Percentiles rank a stretch among this genome's conserved stretches.
phyloP scores from a whole-genome alignment of 2,113 vertebrate species.

The Xerus inauris region DNA sequence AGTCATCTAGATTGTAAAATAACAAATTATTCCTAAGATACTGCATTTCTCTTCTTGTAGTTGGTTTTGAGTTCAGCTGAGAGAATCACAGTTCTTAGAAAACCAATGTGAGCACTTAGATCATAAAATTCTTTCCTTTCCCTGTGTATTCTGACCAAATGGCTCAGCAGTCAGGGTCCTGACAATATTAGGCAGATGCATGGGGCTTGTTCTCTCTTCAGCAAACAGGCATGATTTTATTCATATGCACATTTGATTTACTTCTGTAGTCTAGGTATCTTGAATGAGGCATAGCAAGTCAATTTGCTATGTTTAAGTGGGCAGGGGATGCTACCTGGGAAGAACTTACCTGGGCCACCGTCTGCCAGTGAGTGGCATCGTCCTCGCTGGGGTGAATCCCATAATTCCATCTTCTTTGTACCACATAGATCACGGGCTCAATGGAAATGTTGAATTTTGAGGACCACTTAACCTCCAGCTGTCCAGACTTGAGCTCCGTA shows the following conservation, averaged over 20 bases:
- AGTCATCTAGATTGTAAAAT: rapidly evolving
- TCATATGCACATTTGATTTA: rapidly evolving
- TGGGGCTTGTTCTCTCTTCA: background rate
- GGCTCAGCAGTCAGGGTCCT: background rate
- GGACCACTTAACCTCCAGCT: conserved; percentile 95
- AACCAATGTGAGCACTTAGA: background rate
- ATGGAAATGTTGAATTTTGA: conserved; percentile 97
- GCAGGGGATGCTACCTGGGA: rapidly evolving
- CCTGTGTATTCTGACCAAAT: background rate
- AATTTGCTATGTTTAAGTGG: background rate
- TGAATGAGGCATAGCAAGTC: background rate
- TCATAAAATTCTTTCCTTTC: background rate
- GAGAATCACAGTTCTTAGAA: background rate
- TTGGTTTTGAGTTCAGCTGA: background rate
- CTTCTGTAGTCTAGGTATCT: background rate
- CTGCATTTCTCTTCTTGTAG: rapidly evolving
- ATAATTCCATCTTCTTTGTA: conserved; percentile 96
- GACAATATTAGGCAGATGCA: background rate
- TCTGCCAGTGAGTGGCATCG: conserved; percentile 94
- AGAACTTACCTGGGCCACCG: conserved; percentile 91
- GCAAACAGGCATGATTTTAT: rapidly evolving
- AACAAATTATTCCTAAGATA: background rate
- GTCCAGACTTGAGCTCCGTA: conserved; percentile 90
- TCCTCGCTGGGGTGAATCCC: conserved; percentile 98
- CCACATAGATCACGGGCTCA: conserved; percentile 95